Percentiles rank a stretch among this genome's conserved stretches.
phyloP scores from a whole-genome alignment of 37 sponge, comb jelly and placozoan genomes.

The Eunapius fragilis region DNA sequence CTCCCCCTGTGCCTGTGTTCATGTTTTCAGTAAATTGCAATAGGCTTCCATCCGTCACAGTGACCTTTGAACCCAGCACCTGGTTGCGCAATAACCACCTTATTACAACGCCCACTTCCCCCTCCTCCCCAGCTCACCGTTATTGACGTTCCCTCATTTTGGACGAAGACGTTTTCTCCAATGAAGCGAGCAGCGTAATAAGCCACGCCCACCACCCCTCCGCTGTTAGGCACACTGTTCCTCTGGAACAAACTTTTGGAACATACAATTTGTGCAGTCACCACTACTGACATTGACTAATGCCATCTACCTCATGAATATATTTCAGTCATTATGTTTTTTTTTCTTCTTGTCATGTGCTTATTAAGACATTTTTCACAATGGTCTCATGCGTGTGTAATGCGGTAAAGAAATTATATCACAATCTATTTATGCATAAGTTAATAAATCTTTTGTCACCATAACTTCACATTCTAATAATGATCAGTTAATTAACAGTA shows the following conservation, averaged over 20 bases:
- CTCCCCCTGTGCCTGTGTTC: conserved; percentile 21
- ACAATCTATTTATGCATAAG: too few relatives aligned
- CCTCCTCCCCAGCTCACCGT: neutral
- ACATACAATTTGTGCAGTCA: too few relatives aligned
- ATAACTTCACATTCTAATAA: too few relatives aligned
- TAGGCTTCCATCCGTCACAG: conserved; percentile 14
- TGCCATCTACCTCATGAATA: too few relatives aligned
- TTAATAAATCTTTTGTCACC: too few relatives aligned
- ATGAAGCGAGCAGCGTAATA: conserved; percentile 30
- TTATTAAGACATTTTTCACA: too few relatives aligned
- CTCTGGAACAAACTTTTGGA: conserved; percentile 10
- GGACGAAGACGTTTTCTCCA: conserved; percentile 22
- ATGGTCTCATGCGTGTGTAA: too few relatives aligned
- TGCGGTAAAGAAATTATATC: too few relatives aligned
- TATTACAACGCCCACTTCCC: neutral
- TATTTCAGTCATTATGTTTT: too few relatives aligned
- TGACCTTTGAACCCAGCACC: neutral
- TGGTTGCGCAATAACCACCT: neutral
- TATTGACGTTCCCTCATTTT: conserved; percentile 45
- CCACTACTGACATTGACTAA: too few relatives aligned
- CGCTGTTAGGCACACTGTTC: neutral
- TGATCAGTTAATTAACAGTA: too few relatives aligned
- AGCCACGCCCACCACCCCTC: conserved; percentile 29
- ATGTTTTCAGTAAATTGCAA: conserved; percentile 13
- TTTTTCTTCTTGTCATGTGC: too few relatives aligned